Conservation (phyloP, 53 echinoderm and acorn worm species). For the Antedon mediterranea region DNA sequence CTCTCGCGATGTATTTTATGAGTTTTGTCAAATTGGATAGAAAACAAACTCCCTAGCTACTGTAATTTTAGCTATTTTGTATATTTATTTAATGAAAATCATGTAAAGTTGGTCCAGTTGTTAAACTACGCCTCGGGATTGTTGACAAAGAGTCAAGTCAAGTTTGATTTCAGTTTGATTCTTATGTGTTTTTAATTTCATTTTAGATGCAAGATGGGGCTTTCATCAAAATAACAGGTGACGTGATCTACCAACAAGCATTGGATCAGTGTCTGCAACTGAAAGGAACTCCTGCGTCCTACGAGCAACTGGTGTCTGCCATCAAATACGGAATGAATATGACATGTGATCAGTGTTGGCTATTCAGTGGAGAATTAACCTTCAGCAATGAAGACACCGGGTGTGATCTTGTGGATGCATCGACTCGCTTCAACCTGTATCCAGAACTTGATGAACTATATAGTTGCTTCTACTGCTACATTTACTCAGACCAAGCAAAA, state of each 20-base stretch:
- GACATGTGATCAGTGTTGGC: not conserved
- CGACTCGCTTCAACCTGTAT: not conserved
- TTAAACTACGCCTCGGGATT: no score
- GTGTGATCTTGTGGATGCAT: not conserved
- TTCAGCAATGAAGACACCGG: not conserved
- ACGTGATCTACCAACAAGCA: not conserved
- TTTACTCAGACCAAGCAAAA: not conserved
- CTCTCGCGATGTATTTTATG: no score
- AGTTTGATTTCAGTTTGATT: no score
- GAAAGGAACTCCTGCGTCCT: not conserved
- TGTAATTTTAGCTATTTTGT: no score
- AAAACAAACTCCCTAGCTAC: no score
- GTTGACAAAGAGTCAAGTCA: no score
- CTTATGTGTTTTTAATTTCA: no score
- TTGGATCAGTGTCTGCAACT: not conserved
- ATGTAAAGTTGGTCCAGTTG: no score
- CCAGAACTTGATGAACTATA: not conserved
- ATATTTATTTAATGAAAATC: no score
- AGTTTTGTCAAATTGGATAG: no score
- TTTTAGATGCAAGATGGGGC: no score
- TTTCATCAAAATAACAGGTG: no score
- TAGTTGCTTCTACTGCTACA: not conserved
- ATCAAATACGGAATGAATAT: not conserved
- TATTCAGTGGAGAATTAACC: not conserved
- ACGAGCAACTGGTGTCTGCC: not conserved